Conservation (phyloP, 2,888 invertebrate genomes). For the Archaeoteleia sp. region DNA sequence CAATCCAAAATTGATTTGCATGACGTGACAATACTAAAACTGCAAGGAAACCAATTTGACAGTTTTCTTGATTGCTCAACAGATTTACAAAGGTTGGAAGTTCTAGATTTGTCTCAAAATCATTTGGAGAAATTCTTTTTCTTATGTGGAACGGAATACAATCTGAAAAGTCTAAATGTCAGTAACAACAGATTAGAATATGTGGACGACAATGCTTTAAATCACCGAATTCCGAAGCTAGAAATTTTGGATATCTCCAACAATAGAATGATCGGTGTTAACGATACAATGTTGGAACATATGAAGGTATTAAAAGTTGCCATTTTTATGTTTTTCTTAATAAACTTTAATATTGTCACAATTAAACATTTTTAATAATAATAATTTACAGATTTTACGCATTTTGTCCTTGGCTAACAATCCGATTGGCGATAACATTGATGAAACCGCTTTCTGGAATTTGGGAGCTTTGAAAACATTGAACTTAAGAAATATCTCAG, state of each 20-base stretch:
- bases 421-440: conserved; percentile 68
- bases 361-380: background rate
- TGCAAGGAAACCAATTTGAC: conserved; percentile 68
- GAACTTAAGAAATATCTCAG: conserved; percentile 65
- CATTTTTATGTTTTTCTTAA: conserved; percentile 6
- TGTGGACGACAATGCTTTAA: conserved; percentile 77
- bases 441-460: conserved; percentile 66
- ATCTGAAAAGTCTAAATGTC: conserved; percentile 88
- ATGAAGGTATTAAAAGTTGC: too few species aligned
- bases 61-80: conserved; percentile 75
- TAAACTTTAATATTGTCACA: conserved; percentile 2
- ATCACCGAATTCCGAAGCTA: conserved; percentile 65
- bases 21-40: conserved; percentile 66
- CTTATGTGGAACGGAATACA: conserved; percentile 89
- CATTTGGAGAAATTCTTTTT: conserved; percentile 78
- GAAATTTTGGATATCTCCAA: conserved; percentile 68
- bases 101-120: conserved; percentile 90
- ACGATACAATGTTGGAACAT: conserved; percentile 70
- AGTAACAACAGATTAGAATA: conserved; percentile 89
- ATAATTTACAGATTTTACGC: conserved; percentile 60
- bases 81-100: conserved; percentile 87
- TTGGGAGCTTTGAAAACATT: conserved; percentile 61
- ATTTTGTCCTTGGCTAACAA: conserved; percentile 68
- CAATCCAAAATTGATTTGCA: conserved; percentile 59
- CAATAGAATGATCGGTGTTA: conserved; percentile 66